Evolutionary conservation across 30 jellyfish, hydroid and myxozoan genomes (phyloP), one percentile per base, ranked within the genome.

Genomic region (Sanderia malayensis): DNA sequence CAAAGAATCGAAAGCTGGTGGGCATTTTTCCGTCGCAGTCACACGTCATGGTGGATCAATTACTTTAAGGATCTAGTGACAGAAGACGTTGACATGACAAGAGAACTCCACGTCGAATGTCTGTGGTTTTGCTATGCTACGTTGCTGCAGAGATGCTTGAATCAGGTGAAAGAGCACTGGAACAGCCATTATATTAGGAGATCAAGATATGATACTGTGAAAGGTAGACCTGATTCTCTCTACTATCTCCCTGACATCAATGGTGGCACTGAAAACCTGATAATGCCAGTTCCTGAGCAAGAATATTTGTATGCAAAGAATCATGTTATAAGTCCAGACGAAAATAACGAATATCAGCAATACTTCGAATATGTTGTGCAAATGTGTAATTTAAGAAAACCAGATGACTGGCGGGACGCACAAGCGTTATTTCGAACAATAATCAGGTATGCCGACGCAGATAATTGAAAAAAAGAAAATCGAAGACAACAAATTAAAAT

Each of bases 1-100:
- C 94, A 73, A 55, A 19, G 83, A 29, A 82, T 71, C 44, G 83
- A 82, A 65, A 33, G 83, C 44, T 71, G 94, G 94, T 60, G 88
- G 89, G 60, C 88, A n/a, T 65, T 73, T 27, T 61, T 71, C 2
- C 64, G 76, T 7, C 59, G 72, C 61, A 31, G 60, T 44, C 65
- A 86, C 23, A 4, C 69, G 13, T 9, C 58, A 18, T 82, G 94
- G 94, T 82, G 83, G 89, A 61, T 66, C 28, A 82, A 73, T 32
- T 62, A 32, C 37, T 82, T 82, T 58, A 73, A 71, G 52, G 89
- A 82, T 53, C 0, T 61, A 18, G 82, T 66, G 18, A 68, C 45
- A 7, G 2, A 34, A 29, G 88, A 83, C 30, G 57, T 21, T 11
- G 11, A 41, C 55, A 41, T 41, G 55, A 41, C 55, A 8, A 41